phyloP scores from a whole-genome alignment of 2,797 vertebrate genomes.

The Coilia nasus region DNA sequence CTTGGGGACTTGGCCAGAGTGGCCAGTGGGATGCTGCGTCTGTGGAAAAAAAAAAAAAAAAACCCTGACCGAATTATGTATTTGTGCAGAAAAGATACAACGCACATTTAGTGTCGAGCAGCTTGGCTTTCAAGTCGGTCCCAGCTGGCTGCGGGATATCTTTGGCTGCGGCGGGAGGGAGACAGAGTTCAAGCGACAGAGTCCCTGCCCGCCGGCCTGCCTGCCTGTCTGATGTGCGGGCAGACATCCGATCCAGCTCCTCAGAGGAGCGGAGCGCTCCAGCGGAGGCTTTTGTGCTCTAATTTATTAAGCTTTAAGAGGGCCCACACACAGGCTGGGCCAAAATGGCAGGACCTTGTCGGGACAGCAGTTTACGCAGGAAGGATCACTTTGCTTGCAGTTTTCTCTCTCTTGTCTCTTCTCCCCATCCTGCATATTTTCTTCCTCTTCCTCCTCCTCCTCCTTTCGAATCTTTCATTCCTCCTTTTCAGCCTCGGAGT shows the following conservation, averaged over 20 bases:
- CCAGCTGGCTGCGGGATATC: neutral
- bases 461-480: neutral
- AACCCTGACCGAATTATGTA: neutral
- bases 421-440: no score
- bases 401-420: neutral
- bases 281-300: conserved; percentile 4
- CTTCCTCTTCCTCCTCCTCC: neutral
- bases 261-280: conserved; percentile 29
- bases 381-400: neutral
- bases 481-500: neutral
- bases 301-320: conserved; percentile 24
- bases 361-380: neutral
- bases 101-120: neutral
- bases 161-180: neutral
- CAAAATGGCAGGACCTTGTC: conserved; percentile 11
- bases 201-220: neutral
- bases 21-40: neutral
- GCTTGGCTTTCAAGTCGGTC: neutral
- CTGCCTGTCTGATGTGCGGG: conserved; percentile 12
- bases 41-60: neutral
- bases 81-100: neutral
- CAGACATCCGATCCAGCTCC: conserved; percentile 28
- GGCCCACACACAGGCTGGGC: conserved; percentile 33
- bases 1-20: neutral
- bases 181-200: conserved; percentile 13